Base-by-base conservation (phyloP, 2,888 invertebrate species). In the Scaptodrosophila latifasciaeformis region DNA sequence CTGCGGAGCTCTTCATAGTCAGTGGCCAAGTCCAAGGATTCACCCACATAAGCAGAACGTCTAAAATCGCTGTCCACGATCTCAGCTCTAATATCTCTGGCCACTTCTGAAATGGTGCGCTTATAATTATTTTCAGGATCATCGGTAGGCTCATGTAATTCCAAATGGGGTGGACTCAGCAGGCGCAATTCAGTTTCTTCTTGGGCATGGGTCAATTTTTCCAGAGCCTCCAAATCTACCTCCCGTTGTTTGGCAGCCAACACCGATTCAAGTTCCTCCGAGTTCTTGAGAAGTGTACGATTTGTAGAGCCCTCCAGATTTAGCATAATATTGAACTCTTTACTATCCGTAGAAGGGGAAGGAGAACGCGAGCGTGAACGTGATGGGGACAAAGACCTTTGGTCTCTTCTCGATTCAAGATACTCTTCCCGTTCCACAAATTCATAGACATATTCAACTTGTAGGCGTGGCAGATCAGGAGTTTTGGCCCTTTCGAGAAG, bases 31-130 rank as follows among this genome's bases (percentile, higher is more conserved):
- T 86, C 86, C 48, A 84, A 49, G 0, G 86, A 86, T 34, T 86
- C 85, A 0, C 85, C 86, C 0, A 82, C 85, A 37, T 85, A 86
- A 0, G 82, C 84, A n/a, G 86, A 86, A 1, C 86, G 76, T 49
- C 84, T 84, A 10, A 84, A 85, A 0, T 70, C 76, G 2, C 74
- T 79, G 1, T 72, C 65, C 5, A 79, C 2, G 0, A 81, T 58
- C 47, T 84, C 82, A 1, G 76, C 66, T 27, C 81, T 82, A 1
- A 86, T 67, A 31, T 86, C 84, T 1, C 72, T 62, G 52, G 80
- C 77, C 47, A 82, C 81, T 15, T 76, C 81, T 0, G 86, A 86
- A 2, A 81, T 65, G 0, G 80, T 81, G 3, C 86, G 81, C 10
- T 81, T 77, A 42, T 82, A 82, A 30, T 77, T 75, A 27, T 6